Base-by-base conservation (phyloP, 2,888 invertebrate genomes). In the Lasioglossum lativentre region DNA sequence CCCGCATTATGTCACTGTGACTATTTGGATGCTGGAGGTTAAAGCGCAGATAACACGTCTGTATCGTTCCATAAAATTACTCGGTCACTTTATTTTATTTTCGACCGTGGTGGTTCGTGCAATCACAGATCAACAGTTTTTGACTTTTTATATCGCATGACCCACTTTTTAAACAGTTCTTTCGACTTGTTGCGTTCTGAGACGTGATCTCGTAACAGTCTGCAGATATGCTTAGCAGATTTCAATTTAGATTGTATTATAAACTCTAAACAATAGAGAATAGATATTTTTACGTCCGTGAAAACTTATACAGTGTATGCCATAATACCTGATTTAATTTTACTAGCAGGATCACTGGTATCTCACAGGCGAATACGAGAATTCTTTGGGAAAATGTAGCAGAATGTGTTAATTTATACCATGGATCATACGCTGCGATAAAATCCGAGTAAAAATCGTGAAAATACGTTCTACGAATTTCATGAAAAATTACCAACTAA, bases 11-110 rank as follows among this genome's bases (percentile, higher is more conserved):
- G 68, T 68, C 68, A 68, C 68, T 4, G 68, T 10, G 68, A 34
- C 23, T 19, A 63, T 66, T 66, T 23, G 34, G 66, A 10, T 10
- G 68, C 23, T 23, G 38, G 38, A 68, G 68, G 68, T 68, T 23
- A 38, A 38, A 38, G 4, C 68, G 38, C 10, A 34, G 68, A 68
- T 68, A 68, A 38, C n/a, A n/a, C 38, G 68, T 8, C 38, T 23
- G 68, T 68, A 38, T 68, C 68, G 38, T 23, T 10, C 38, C 23
- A 68, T 68, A 68, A 68, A 68, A 68, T 38, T 68, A 23, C 68
- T 68, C 68, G 38, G 23, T 38, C 38, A 30, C 2, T 63, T 30
- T 30, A 38, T 23, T 23, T 23, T 23, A 8, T 38, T 19, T 34
- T 68, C 38, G 38, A 10, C 38, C 3, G 68, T 2, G 38, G 38